Conservation (phyloP, 1,140 invertebrate species). For the Drosophila bocki region DNA sequence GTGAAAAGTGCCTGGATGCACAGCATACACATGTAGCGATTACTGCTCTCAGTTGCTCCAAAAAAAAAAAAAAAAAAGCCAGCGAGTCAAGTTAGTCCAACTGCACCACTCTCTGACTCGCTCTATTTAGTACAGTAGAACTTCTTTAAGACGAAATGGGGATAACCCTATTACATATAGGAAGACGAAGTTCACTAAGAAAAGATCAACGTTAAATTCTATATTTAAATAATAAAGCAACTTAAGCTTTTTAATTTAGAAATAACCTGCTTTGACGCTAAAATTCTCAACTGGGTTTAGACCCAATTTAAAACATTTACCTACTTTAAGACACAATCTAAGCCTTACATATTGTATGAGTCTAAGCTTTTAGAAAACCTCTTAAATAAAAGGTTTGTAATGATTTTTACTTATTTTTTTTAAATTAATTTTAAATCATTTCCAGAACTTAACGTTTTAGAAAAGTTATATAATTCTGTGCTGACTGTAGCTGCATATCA, state of each 20-base stretch:
- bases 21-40: conserved; percentile 62
- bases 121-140: conserved; percentile 14
- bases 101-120: conserved; percentile 8
- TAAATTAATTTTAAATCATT: not conserved
- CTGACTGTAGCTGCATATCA: conserved; percentile 44
- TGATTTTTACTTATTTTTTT: not conserved
- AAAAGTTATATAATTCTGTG: too few relatives aligned
- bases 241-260: too few relatives aligned
- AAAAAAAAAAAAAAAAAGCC: not conserved
- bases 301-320: not conserved
- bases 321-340: not conserved
- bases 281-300: not conserved
- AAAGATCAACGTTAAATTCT: accelerated
- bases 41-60: conserved; percentile 39
- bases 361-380: not conserved
- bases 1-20: conserved; percentile 38
- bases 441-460: not conserved
- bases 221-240: not conserved
- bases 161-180: not conserved
- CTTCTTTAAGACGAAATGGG: not conserved
- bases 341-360: too few relatives aligned
- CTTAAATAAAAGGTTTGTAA: too few relatives aligned
- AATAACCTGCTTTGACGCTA: not conserved
- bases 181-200: too few relatives aligned
- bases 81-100: conserved; percentile 31